Evolutionary conservation across 2,888 invertebrate species (phyloP), one percentile per base, ranked within the genome.

Genomic region (Agriopis leucophaearia): DNA sequence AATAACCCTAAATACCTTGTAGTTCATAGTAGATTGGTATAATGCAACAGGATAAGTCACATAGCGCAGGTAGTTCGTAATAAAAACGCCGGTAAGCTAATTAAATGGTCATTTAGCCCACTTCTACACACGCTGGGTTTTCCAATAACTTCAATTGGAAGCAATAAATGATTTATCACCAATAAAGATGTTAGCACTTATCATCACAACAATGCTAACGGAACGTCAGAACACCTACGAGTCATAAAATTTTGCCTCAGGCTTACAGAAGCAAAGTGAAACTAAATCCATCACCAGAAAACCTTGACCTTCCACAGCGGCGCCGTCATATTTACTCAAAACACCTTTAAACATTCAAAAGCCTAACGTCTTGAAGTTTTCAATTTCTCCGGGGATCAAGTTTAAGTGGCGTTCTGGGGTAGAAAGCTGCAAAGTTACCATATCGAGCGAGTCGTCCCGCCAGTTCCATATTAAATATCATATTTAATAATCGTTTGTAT

Each of bases 211-310:
- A 83, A 79, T 81, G 79, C 81, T 76, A 79, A 77, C 76, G 75
- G 78, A 78, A 78, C 81, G 73, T 76, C 81, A 78, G 81, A 79
- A 84, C 88, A 87, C 88, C 87, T 84, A 73, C 75, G 69, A 76
- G 62, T 77, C 78, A 84, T 87, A 86, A 86, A 86, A 85, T 78
- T 74, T 74, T 74, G 89, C 90, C 88, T 70, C 73, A 72, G 88
- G 91, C 89, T 74, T 73, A 85, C 88, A 88, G 89, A 87, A 88
- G 88, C 84, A 72, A 84, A 83, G 89, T 84, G 88, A 90, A 90
- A 90, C 82, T 80, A 82, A 77, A 67, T 64, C 67, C 64, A 73
- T 45, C 61, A 59, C 84, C 87, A 86, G 38, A 67, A 55, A 78
- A 81, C 66, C 69, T 71, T 76, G 86, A 84, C 48, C 86, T 72